phyloP scores from a whole-genome alignment of 1,140 invertebrate species.

The Nautilus pompilius region DNA sequence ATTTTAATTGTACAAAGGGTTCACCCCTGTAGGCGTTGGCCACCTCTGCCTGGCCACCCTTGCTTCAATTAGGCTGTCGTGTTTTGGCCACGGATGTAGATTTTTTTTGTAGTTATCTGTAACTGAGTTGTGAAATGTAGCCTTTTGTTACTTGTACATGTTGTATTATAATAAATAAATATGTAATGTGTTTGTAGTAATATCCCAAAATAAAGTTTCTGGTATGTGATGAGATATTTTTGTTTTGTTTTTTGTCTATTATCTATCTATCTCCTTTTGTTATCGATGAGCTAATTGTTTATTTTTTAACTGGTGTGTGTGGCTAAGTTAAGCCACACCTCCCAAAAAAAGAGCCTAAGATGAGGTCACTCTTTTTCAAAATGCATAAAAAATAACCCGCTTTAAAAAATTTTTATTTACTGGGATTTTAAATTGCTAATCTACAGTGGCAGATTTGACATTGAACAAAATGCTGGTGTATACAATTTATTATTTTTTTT shows the following conservation, averaged over 20 bases:
- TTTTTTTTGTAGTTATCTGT: slow-evolving; percentile 1
- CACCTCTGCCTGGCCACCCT: not conserved
- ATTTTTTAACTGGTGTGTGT: too few species aligned
- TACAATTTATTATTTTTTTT: too few species aligned
- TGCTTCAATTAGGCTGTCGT: slow-evolving; percentile 2
- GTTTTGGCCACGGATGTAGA: not conserved
- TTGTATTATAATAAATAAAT: slow-evolving; percentile 3
- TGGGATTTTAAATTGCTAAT: too few species aligned
- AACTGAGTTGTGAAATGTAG: slow-evolving; percentile 1
- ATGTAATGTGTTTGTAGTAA: not conserved
- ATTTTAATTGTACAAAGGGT: slow-evolving; percentile 2
- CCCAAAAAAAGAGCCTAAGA: too few species aligned
- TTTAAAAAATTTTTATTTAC: too few species aligned
- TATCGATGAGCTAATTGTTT: too few species aligned
- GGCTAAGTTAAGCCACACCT: too few species aligned
- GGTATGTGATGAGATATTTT: not conserved
- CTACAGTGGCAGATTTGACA: too few species aligned
- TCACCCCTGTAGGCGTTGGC: not conserved
- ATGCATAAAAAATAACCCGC: too few species aligned
- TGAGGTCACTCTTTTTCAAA: too few species aligned
- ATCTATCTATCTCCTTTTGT: too few species aligned
- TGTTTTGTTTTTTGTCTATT: not conserved
- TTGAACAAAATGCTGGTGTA: too few species aligned
- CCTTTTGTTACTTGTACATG: slow-evolving; percentile 6
- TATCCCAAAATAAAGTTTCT: not conserved